Base-by-base conservation (phyloP, 2,797 vertebrate genomes). In the Rachycentron canadum region DNA sequence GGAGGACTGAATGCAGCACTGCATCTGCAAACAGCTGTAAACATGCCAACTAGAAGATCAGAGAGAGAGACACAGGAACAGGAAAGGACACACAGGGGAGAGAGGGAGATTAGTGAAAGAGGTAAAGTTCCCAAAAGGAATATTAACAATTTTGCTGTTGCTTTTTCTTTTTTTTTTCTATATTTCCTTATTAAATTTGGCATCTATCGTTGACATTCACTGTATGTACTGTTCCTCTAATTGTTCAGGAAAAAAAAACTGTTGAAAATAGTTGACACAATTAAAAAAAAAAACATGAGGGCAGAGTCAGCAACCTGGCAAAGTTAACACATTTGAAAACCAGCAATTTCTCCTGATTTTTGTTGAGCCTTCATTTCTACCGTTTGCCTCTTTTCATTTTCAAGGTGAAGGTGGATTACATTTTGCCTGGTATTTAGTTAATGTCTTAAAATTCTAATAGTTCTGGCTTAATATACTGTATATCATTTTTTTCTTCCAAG, bases 11-110 rank as follows among this genome's bases (percentile, higher is more conserved):
- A 32, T 32, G 79, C 81, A 61, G 45, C 53, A 38, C 41, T 69
- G 58, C 68, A 85, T 80, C 85, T 77, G 79, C 66, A 76, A 69
- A 73, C 68, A 87, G 84, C 70, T 69, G 79, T 63, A 61, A 85
- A 79, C 58, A 70, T 28, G 60, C 32, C 66, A 69, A 69, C 78
- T 38, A 64, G 79, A 64, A 85, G 28, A 55, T 65, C 66, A 50
- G 50, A 70, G 57, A 66, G 57, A 66, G 45, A 59, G 30, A 79
- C 19, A 52, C 55, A 52, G 36, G 23, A 40, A 64, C 28, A 43
- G 40, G 67, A 38, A 69, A 66, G 66, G 62, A 75, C 49, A 43
- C 47, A 4, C 59, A 7, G 14, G 8, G 70, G 19, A n/a, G n/a
- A n/a, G n/a, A n/a, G n/a, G 32, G 43, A 68, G 74, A 53, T 2